These are phyloP conservation scores for Halyomorpha halys DNA, from an alignment of 1,140 invertebrate species.

Conservation along the genomic window DNA sequence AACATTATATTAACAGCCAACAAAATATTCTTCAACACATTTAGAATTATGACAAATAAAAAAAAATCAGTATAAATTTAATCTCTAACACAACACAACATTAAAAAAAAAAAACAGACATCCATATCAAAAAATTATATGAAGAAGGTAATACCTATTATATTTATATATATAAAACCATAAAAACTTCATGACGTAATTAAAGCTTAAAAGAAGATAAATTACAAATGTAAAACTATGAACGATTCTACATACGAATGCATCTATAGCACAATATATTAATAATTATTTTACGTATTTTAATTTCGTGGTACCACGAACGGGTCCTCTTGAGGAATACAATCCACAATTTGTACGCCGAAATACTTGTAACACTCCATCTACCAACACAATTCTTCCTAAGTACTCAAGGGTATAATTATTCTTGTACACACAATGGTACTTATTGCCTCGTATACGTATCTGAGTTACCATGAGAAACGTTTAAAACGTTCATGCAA, in stretches of 20 bases:
- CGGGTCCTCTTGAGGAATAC: not conserved
- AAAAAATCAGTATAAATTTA: not conserved
- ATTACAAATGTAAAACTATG: slow-evolving; percentile 16
- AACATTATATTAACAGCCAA: slow-evolving; percentile 18
- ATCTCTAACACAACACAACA: slow-evolving; percentile 1
- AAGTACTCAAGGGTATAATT: not conserved
- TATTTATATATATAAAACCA: slow-evolving; percentile 3
- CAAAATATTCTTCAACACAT: slow-evolving; percentile 11
- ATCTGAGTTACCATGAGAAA: slow-evolving; percentile 22
- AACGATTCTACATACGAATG: slow-evolving; percentile 15
- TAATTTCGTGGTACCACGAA: slow-evolving; percentile 9
- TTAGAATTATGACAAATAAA: slow-evolving; percentile 12
- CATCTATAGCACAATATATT: slow-evolving; percentile 8
- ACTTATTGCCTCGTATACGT: slow-evolving; percentile 28
- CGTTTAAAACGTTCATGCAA: slow-evolving; percentile 18
- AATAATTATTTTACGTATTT: slow-evolving; percentile 17
- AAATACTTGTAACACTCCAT: slow-evolving; percentile 4
- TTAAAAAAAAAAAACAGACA: slow-evolving; percentile 5
- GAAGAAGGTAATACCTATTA: slow-evolving; percentile 16
- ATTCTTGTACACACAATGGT: slow-evolving; percentile 8
- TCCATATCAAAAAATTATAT: slow-evolving; percentile 14
- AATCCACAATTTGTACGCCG: not conserved
- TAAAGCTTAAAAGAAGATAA: slow-evolving; percentile 22
- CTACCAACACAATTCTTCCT: slow-evolving; percentile 5
- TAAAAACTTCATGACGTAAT: slow-evolving; percentile 6